Evolutionary conservation across 1,140 invertebrate genomes (phyloP), one percentile per base, ranked within the genome.

Genomic region (Leptinotarsa texana): DNA sequence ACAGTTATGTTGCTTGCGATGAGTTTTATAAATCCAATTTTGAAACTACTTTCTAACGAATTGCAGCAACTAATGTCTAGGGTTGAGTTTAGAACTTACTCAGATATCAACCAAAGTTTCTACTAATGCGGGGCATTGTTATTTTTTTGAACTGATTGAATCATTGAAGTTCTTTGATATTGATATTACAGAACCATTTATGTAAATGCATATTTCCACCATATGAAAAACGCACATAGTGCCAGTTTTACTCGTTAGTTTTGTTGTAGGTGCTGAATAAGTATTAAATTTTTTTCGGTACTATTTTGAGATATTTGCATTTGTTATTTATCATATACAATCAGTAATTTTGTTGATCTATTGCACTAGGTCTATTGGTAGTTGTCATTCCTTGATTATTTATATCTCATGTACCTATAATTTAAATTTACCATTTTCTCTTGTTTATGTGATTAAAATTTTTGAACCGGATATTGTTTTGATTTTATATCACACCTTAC

Each of bases 351-450:
- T 57, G 51, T 57, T 57, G 51, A 57, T 57, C 2, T 13, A 57
- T 57, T 18, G 6, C 51, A 57, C 6, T 17, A 13, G n/a, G 51
- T 57, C 51, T 57, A 15, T 57, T 57, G 51, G 51, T 57, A 57
- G 51, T 57, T 57, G 51, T 57, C 51, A 57, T 57, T 57, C 51
- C 51, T 57, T 15, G n/a, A 57, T 57, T 57, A 57, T 57, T 57
- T 57, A 57, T 57, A 57, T 57, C n/a, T 57, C 15, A 15, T 57
- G n/a, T 57, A 57, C 17, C 51, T 57, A 18, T 57, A 57, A 57
- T 57, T 42, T 42, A 13, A 57, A 18, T 57, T 57, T 17, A 57
- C 13, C 15, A 57, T 42, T 57, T 57, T 57, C n/a, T 57, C 51
- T 18, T 57, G 51, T 57, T 57, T 57, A 17, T 57, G 51, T 57